phyloP scores from a whole-genome alignment of 1,140 invertebrate genomes.

The Papilio polytes region DNA sequence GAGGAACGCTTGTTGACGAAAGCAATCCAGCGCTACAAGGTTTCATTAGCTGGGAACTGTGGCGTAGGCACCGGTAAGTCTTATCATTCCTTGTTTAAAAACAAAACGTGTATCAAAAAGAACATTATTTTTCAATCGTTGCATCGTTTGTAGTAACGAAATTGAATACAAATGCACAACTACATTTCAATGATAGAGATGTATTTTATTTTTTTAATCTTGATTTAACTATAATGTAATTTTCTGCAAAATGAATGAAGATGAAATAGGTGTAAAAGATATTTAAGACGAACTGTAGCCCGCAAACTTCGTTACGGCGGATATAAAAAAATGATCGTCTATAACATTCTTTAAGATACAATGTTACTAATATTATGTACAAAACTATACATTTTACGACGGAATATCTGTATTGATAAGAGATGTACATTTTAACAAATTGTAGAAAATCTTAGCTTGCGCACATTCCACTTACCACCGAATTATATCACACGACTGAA shows the following conservation, averaged over 20 bases:
- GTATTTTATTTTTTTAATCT: no score
- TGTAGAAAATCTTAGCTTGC: slow-evolving; percentile 2
- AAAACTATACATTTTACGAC: no score
- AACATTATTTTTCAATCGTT: background rate
- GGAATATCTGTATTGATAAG: no score
- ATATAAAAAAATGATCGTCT: no score
- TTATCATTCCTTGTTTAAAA: slow-evolving; percentile 26
- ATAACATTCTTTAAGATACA: no score
- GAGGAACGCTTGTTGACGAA: slow-evolving; percentile 94
- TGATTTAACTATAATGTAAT: no score
- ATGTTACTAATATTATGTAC: no score
- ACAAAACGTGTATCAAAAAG: background rate
- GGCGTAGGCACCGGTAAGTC: slow-evolving; percentile 91
- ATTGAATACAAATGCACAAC: no score
- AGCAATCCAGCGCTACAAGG: slow-evolving; percentile 97
- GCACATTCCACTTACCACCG: slow-evolving; percentile 10
- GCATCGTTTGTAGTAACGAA: background rate
- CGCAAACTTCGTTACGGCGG: no score
- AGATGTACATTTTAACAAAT: background rate
- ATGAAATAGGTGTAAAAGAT: no score
- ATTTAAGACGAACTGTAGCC: no score
- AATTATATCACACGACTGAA: slow-evolving; percentile 45
- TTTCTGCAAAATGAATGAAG: no score
- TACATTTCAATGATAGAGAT: background rate
- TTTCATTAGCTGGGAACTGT: slow-evolving; percentile 97